Evolutionary conservation across 2,113 vertebrate species (phyloP).

Genomic region (Amia ocellicauda): DNA sequence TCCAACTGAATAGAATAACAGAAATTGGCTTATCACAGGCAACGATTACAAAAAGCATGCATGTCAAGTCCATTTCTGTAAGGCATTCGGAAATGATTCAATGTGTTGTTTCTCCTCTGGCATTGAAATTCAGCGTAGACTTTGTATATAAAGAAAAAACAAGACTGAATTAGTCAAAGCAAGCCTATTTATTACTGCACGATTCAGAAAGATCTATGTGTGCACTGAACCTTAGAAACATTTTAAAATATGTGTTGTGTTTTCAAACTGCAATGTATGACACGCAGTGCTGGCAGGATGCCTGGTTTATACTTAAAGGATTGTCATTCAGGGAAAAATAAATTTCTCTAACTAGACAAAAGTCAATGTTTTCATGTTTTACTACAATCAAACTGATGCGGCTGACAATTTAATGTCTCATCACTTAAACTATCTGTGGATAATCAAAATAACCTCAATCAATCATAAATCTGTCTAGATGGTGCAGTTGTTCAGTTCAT

Average conservation of each 20-base stretch:
- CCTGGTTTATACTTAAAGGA: conserved; percentile 81
- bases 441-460: conserved; percentile 74
- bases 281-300: conserved; percentile 70
- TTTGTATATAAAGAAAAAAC: conserved; percentile 34
- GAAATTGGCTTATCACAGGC: conserved; percentile 17
- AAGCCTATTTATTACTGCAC: conserved; percentile 60
- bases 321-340: conserved; percentile 85
- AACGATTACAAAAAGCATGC: conserved; percentile 21
- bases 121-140: not conserved
- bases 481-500: not conserved
- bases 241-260: conserved; percentile 69
- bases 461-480: conserved; percentile 68
- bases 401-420: conserved; percentile 83
- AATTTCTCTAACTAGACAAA: conserved; percentile 82
- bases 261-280: conserved; percentile 70
- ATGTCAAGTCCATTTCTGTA: conserved; percentile 10
- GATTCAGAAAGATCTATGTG: conserved; percentile 54
- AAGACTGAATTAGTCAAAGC: conserved; percentile 46
- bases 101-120: conserved; percentile 23
- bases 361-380: conserved; percentile 87
- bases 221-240: conserved; percentile 62
- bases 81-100: conserved; percentile 12
- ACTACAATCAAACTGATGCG: conserved; percentile 76
- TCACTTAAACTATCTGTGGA: conserved; percentile 73
- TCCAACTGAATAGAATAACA: conserved; percentile 17